Conservation (phyloP, 2,113 vertebrate species). For the Trinectes maculatus region DNA sequence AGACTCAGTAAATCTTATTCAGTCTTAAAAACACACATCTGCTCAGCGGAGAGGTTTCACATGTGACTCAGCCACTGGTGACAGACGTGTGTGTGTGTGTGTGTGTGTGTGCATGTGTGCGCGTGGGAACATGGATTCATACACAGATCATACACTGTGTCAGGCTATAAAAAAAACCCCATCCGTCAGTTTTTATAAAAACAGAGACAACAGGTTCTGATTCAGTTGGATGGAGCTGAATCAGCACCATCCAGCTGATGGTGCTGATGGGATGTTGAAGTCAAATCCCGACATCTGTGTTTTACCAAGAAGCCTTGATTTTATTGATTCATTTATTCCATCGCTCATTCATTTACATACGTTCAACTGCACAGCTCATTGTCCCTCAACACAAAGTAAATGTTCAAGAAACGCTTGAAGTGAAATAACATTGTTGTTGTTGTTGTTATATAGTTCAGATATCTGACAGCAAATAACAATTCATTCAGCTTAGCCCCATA, state of each 20-base stretch:
- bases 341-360: neutral
- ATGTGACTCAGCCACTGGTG: too few species aligned
- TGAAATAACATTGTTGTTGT: too few species aligned
- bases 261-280: too few species aligned
- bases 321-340: neutral
- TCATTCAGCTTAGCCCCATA: too few species aligned
- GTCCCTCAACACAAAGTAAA: neutral
- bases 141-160: constrained; percentile 6
- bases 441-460: too few species aligned
- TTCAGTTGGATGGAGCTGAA: too few species aligned
- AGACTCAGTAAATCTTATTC: constrained; percentile 38
- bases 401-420: too few species aligned
- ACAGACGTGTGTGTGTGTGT: constrained; percentile 8
- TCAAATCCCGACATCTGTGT: constrained; percentile 2
- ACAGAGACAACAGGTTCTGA: constrained; percentile 16
- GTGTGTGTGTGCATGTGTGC: constrained; percentile 13
- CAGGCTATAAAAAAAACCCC: constrained; percentile 29
- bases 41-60: too few species aligned
- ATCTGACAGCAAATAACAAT: too few species aligned
- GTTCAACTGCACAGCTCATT: neutral
- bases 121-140: constrained; percentile 31
- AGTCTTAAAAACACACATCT: constrained; percentile 26
- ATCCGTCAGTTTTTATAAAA: too few species aligned
- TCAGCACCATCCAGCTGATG: constrained; percentile 3
- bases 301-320: constrained; percentile 18